A percentile compares a stretch with the other conserved stretches of the same genome.
Evolutionary conservation across 2,888 invertebrate genomes (phyloP).

Genomic region (Ormyrus rosae): DNA sequence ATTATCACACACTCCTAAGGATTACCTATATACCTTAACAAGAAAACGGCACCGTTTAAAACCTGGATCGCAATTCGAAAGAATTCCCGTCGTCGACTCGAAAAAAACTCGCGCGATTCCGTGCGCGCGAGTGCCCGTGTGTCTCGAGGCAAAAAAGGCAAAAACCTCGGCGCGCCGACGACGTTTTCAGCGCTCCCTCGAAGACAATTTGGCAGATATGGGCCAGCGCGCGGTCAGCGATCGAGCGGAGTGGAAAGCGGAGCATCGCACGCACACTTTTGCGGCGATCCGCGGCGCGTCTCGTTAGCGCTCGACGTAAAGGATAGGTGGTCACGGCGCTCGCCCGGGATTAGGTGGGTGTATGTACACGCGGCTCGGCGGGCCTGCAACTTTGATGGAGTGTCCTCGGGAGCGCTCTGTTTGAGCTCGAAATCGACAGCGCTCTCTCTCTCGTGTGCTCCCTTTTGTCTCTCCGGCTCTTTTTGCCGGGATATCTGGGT

Average conservation of each 20-base stretch:
- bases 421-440: background rate
- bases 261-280: conserved; percentile 7
- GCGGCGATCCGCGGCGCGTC: background rate
- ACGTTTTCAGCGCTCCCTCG: background rate
- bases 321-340: conserved; percentile 11
- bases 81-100: no score
- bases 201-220: conserved; percentile 61
- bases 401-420: conserved; percentile 5
- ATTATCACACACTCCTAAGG: no score
- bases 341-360: background rate
- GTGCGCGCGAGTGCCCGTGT: no score
- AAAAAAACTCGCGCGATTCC: no score
- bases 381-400: conserved; percentile 16
- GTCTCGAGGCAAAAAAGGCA: no score
- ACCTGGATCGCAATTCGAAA: no score
- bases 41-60: no score
- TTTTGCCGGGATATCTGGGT: no score
- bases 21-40: no score
- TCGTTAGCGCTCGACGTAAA: conserved; percentile 31
- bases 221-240: conserved; percentile 54
- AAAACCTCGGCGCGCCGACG: no score
- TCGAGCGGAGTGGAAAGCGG: conserved; percentile 58
- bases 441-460: background rate
- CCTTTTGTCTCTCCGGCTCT: no score
- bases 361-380: background rate